These are phyloP conservation scores for Phrixothrix hirtus DNA, from an alignment of 2,888 invertebrate genomes.

Conservation along the genomic window DNA sequence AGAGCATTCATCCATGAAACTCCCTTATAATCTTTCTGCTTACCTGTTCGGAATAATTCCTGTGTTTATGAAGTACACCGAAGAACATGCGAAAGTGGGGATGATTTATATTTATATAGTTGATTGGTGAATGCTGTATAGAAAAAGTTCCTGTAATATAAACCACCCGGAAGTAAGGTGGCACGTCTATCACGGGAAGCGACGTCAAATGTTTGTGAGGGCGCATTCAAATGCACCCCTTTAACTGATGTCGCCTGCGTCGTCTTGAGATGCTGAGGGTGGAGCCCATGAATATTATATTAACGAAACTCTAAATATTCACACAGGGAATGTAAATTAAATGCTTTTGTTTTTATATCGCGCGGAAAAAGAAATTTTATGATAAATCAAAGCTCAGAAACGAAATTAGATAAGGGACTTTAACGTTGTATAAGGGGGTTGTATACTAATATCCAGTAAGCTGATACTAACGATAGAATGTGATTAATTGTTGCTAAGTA, in stretches of 20 bases:
- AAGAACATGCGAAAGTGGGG: too few relatives aligned
- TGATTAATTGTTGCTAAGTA: conserved; percentile 58
- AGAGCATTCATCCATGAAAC: conserved; percentile 29
- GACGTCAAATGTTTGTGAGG: conserved; percentile 34
- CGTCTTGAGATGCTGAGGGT: conserved; percentile 36
- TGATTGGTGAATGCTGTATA: not conserved
- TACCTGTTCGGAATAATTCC: conserved; percentile 23
- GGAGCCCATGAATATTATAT: conserved; percentile 40
- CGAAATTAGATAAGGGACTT: too few relatives aligned
- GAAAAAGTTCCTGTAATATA: conserved; percentile 33
- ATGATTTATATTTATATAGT: not conserved
- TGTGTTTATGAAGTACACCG: conserved; percentile 5
- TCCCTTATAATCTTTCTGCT: conserved; percentile 32
- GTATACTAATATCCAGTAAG: conserved; percentile 40
- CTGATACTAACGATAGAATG: conserved; percentile 53
- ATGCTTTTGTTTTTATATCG: conserved; percentile 33
- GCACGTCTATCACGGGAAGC: conserved; percentile 34
- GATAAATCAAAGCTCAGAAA: too few relatives aligned
- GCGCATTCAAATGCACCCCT: conserved; percentile 40
- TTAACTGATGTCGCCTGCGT: conserved; percentile 27
- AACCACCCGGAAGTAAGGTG: conserved; percentile 33
- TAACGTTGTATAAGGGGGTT: conserved; percentile 14
- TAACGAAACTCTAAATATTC: conserved; percentile 33
- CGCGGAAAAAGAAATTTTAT: too few relatives aligned
- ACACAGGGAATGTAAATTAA: conserved; percentile 33